Conservation (phyloP, 2,113 vertebrate species). For the Pionites leucogaster region DNA sequence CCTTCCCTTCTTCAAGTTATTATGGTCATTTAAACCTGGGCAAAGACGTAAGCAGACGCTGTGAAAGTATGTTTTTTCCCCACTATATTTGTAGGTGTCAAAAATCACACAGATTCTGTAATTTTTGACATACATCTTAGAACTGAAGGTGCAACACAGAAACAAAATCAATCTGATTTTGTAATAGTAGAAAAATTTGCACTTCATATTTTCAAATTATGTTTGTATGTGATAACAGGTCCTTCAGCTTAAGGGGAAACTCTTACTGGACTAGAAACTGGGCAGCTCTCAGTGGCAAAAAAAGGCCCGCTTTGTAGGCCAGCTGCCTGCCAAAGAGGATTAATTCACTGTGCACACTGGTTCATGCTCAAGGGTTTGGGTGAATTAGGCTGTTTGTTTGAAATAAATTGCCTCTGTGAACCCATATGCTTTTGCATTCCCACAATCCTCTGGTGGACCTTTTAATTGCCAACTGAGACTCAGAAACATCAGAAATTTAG, state of each 20-base stretch:
- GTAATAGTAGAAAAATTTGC: not conserved
- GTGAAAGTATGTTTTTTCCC: not conserved
- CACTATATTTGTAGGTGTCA: not conserved
- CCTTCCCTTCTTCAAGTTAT: not conserved
- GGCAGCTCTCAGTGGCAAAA: not conserved
- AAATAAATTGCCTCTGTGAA: not conserved
- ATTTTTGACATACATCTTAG: not conserved
- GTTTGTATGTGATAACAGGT: not conserved
- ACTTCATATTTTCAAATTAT: not conserved
- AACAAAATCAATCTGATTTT: not conserved
- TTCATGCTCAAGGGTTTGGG: not conserved
- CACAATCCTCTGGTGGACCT: fast-evolving
- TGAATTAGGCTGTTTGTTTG: not conserved
- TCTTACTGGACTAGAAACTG: not conserved
- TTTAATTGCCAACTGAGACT: not conserved
- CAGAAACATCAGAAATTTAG: not conserved
- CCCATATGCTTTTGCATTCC: not conserved
- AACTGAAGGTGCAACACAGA: not conserved
- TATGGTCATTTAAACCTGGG: not conserved
- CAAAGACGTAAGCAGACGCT: not conserved
- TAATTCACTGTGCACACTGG: not conserved
- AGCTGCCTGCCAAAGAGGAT: not conserved
- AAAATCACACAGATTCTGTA: not conserved
- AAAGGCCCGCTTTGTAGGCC: not conserved
- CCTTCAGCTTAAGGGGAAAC: not conserved